Evolutionary conservation across 1,140 invertebrate genomes (phyloP), one percentile per base, ranked within the genome.

Genomic region (Cheumatopsyche charites): DNA sequence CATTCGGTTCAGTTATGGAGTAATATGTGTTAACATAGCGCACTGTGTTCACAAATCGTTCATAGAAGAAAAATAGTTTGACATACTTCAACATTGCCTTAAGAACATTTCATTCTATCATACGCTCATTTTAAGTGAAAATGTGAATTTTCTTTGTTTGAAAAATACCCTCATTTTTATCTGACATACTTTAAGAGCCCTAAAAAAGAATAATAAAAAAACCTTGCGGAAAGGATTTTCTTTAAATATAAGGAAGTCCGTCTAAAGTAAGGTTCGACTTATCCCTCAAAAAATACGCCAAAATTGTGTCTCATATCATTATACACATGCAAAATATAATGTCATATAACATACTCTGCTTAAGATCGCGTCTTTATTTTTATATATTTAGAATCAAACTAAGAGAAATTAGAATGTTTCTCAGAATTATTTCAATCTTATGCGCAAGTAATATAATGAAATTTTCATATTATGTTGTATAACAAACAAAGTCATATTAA

Each of bases 131-230:
- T 63, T 63, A 63, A 63, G 41, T 41, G 29, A 29, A 43, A 43
- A 63, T 63, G 62, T 63, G 62, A 29, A 63, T 63, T 63, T 63
- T 63, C 21, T 29, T 63, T 63, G 62, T 63, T 29, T 63, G 29
- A 63, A 63, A 63, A 63, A 63, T 63, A 63, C 41, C 62, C 29
- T 63, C 62, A 63, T 63, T 63, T 63, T 63, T 63, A 63, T 42
- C 26, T 29, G 62, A 63, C 62, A 63, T 43, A 43, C 62, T 63
- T 63, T 21, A 63, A 63, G 62, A n/a, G 9, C 62, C 13, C 13
- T 42, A 17, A 19, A 42, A 42, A 15, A 63, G 42, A 63, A 63
- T 42, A 17, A 63, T 42, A 42, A 63, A 58, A 58, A 26, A 58
- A 26, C 55, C 2, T 25, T 58, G 19, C 55, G 55, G 55, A 58